Conservation (phyloP, 2,888 invertebrate genomes). For the Aquatica leii region DNA sequence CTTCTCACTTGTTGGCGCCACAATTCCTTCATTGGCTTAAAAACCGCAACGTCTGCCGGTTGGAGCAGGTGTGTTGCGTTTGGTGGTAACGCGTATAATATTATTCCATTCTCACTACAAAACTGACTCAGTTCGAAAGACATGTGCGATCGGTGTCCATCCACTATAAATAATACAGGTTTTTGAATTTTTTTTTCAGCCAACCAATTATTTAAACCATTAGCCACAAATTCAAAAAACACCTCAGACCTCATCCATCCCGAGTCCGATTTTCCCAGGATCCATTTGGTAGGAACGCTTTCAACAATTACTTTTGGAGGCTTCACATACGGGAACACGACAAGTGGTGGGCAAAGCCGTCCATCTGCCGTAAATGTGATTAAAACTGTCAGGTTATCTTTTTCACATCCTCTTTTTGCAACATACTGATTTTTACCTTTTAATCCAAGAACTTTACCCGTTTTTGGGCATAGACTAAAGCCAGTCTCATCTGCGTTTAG, state of each 20-base stretch:
- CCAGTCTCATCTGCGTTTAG: too few species aligned
- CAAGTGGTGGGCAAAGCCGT: too few species aligned
- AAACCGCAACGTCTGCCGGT: conserved; percentile 13
- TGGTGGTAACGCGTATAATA: not conserved
- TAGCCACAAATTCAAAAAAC: too few species aligned
- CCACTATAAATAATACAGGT: conserved; percentile 42
- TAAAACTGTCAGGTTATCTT: too few species aligned
- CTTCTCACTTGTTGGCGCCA: conserved; percentile 41
- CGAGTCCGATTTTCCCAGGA: not conserved
- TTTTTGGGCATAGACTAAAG: not conserved
- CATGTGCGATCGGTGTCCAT: conserved; percentile 45
- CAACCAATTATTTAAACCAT: not conserved
- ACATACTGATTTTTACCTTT: not conserved
- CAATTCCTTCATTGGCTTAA: not conserved
- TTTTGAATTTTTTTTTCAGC: conserved; percentile 16
- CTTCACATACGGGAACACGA: too few species aligned
- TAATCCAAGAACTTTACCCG: not conserved
- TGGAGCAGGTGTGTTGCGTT: conserved; percentile 24
- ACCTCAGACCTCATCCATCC: not conserved
- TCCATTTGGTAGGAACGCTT: too few species aligned
- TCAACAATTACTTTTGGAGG: too few species aligned
- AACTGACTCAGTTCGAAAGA: conserved; percentile 36
- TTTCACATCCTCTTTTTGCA: not conserved
- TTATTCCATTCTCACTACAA: conserved; percentile 22
- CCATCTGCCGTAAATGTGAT: too few species aligned